These are phyloP conservation scores for Pomatorhinus ruficollis DNA, from an alignment of 2,113 vertebrate genomes.

Conservation along the genomic window DNA sequence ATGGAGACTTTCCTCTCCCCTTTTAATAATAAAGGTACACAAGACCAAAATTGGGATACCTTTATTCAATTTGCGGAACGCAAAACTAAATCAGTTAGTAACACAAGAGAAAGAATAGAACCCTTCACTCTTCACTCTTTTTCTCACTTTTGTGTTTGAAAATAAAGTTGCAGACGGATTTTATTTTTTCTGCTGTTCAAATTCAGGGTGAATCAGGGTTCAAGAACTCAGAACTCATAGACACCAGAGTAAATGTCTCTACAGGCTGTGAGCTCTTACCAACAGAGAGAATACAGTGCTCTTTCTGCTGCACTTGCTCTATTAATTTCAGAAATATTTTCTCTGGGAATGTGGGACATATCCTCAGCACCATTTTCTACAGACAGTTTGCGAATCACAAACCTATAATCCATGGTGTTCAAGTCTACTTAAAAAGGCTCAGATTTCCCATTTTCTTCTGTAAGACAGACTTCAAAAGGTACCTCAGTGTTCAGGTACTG, in stretches of 20 bases:
- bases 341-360: background rate
- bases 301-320: background rate
- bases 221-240: background rate
- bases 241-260: background rate
- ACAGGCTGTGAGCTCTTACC: background rate
- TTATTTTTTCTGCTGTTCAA: background rate
- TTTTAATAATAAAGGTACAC: background rate
- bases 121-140: background rate
- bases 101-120: background rate
- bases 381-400: background rate
- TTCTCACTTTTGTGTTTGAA: background rate
- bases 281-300: background rate
- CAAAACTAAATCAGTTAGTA: background rate
- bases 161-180: background rate
- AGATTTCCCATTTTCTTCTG: background rate
- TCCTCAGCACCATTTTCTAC: background rate
- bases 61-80: background rate
- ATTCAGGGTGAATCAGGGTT: background rate
- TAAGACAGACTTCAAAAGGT: background rate
- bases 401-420: background rate
- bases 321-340: slow-evolving; percentile 9
- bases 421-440: background rate
- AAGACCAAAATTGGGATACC: background rate
- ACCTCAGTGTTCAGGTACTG: background rate
- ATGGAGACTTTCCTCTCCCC: background rate